Conservation (phyloP, 2,888 invertebrate species). For the Dasysyrphus tricinctus region DNA sequence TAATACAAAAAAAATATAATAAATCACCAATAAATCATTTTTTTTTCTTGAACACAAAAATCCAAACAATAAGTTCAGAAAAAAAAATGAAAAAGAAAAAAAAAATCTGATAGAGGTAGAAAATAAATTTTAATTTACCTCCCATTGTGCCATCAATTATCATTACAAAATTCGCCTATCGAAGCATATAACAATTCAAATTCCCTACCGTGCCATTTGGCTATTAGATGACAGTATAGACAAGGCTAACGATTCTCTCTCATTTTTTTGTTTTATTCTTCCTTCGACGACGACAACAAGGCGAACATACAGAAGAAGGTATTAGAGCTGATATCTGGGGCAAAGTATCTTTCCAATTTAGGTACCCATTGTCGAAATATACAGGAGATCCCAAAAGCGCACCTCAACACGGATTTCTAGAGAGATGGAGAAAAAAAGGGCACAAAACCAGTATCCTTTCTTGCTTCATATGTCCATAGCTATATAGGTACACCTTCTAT, state of each 20-base stretch:
- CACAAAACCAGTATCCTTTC: neutral
- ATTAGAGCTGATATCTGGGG: neutral
- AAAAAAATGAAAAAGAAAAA: slow-evolving; percentile 26
- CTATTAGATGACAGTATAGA: slow-evolving; percentile 66
- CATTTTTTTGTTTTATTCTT: neutral
- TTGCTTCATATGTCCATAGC: too few species aligned
- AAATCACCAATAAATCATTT: slow-evolving; percentile 69
- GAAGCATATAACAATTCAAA: slow-evolving; percentile 72
- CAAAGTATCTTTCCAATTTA: slow-evolving; percentile 12
- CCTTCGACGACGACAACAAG: slow-evolving; percentile 13
- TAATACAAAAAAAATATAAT: slow-evolving; percentile 11
- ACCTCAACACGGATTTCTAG: slow-evolving; percentile 31
- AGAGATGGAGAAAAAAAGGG: neutral
- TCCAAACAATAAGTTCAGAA: neutral
- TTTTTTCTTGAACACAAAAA: slow-evolving; percentile 38
- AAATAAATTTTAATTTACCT: slow-evolving; percentile 72
- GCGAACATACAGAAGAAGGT: slow-evolving; percentile 15
- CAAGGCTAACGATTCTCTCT: slow-evolving; percentile 22
- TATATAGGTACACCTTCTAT: neutral
- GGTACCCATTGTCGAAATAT: slow-evolving; percentile 11
- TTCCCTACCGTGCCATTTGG: slow-evolving; percentile 72
- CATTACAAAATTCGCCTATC: slow-evolving; percentile 75
- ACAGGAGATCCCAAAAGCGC: slow-evolving; percentile 51
- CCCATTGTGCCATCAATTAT: slow-evolving; percentile 74
- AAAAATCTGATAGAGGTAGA: slow-evolving; percentile 45